Base-by-base conservation (phyloP, 2,888 invertebrate genomes). In the Heliconius aoede region DNA sequence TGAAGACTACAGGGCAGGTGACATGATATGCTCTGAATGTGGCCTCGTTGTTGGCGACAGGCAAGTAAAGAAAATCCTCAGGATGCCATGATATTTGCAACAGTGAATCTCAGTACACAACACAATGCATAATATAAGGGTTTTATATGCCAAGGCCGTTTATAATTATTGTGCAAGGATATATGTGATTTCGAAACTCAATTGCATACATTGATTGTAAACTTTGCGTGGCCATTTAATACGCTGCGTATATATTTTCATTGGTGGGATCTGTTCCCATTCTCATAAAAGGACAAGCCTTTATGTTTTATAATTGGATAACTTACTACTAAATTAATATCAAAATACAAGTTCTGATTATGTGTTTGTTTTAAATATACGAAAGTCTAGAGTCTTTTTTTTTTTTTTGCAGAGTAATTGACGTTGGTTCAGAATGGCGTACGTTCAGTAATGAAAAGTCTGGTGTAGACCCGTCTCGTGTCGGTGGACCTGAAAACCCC, bases 401-500 rank as follows among this genome's bases (percentile, higher is more conserved):
- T 32, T 26, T 15, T 26, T 58, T 62, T 69, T 74, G 77, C 90
- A 98, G 99, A 88, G 99, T 99, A 1, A 99, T 99, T 82, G 99
- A 99, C 93, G 99, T 99, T n/a, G 99, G 99, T 55, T 99, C 99
- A 5, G 99, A 99, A 92, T 99, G 99, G 99, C 96, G 99, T 89
- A 99, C 99, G 78, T 99, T 99, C 92, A 99, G 99, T 87, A 99
- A 99, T 90, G 99, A 99, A 88, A 99, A 99, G 87, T 97, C 97
- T 74, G 98, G 98, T 13, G 98, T 98, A 0, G 99, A 99, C 92
- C 99, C 99, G 7, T 99, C 99, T 92, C 99, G 99, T 97, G 99
- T 99, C 81, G 99, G 99, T 95, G 99, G 99, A 0, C 98, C 99
- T 0, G 99, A 99, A 95, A 99, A 99, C 94, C 98, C 99, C 0